Conservation (phyloP, 1,140 invertebrate genomes). For the Cydia pomonella region DNA sequence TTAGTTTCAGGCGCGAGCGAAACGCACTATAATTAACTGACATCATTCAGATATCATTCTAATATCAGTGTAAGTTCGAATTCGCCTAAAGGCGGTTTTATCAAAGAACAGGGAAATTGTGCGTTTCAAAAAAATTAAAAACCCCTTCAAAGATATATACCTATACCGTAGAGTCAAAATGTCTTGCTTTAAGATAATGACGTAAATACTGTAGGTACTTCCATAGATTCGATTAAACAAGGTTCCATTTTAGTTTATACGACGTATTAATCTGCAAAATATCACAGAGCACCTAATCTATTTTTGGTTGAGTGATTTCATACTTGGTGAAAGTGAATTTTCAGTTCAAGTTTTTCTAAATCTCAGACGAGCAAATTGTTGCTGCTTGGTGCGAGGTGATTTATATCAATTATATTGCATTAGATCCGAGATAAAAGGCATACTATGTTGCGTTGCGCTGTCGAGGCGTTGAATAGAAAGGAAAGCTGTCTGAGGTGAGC, state of each 20-base stretch:
- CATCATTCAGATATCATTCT: no score
- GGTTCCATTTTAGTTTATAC: neutral
- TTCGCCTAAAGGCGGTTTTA: no score
- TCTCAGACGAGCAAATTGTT: neutral
- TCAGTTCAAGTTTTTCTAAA: neutral
- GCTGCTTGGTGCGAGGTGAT: constrained; percentile 58
- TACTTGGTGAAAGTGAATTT: neutral
- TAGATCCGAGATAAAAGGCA: neutral
- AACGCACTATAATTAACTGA: no score
- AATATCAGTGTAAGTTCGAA: no score
- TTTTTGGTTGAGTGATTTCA: neutral
- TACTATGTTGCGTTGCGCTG: neutral
- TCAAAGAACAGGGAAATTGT: no score
- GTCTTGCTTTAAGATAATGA: no score
- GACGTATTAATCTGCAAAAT: neutral
- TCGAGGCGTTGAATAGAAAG: constrained; percentile 2
- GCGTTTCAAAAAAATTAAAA: no score
- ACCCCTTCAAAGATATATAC: no score
- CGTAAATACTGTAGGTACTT: no score
- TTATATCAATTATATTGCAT: constrained; percentile 17
- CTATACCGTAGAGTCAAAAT: no score
- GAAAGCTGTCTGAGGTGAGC: neutral
- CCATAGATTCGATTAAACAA: no score
- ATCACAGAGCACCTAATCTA: neutral
- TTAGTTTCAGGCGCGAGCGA: no score